Evolutionary conservation across 2,797 vertebrate species (phyloP).

Genomic region (Sebastes nivosus): DNA sequence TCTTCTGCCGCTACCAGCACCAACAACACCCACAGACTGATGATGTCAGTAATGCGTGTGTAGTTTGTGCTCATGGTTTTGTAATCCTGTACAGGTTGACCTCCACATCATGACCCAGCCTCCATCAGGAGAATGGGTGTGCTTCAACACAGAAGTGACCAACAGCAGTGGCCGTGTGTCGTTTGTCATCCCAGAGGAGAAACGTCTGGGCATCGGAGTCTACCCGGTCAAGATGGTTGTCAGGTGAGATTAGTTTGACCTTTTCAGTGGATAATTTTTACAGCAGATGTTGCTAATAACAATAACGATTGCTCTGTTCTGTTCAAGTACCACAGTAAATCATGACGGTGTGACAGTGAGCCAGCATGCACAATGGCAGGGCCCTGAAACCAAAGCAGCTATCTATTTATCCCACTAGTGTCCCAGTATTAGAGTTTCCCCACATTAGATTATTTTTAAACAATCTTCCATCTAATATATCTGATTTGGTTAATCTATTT

Average conservation of each 20-base stretch:
- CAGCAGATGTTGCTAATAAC: background rate
- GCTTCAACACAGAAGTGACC: conserved; percentile 93
- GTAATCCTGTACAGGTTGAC: conserved; percentile 85
- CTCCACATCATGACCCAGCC: conserved; percentile 98
- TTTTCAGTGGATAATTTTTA: background rate
- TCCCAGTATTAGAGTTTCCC: background rate
- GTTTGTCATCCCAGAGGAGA: conserved; percentile 89
- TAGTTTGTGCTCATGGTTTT: background rate
- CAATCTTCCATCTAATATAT: background rate
- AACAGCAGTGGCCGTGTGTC: conserved; percentile 95
- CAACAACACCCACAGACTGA: background rate
- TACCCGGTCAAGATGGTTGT: conserved; percentile 99
- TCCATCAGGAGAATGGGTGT: conserved; percentile 95
- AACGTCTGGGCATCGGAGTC: conserved; percentile 93
- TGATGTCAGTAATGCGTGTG: background rate
- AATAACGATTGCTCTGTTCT: background rate
- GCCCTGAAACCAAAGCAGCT: background rate
- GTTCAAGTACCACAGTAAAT: background rate
- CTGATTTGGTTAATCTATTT: background rate
- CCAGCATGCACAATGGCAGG: background rate
- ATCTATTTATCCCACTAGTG: background rate
- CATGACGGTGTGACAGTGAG: background rate
- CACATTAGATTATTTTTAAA: background rate
- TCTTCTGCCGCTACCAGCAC: background rate
- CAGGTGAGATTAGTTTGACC: conserved; percentile 80